Base-by-base conservation (phyloP, 2,797 vertebrate genomes). In the Vespertilio murinus region DNA sequence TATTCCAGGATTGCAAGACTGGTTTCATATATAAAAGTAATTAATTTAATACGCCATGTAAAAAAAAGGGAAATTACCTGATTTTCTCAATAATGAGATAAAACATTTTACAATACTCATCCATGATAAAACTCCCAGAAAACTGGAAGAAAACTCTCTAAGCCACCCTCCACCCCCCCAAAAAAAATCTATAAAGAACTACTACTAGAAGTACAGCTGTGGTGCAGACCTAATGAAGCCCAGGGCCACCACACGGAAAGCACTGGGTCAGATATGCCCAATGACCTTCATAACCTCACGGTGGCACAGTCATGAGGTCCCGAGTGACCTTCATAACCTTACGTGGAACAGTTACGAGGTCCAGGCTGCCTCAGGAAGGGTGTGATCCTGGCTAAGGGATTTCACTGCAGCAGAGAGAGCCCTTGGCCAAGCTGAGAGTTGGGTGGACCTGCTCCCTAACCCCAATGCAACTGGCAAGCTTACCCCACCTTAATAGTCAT, bases 361-460 rank as follows among this genome's bases (percentile, higher is more conserved):
- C 42, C 22, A 33, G 38, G 28, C 18, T 23, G 4, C 22, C 13
- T 8, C 52, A 28, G 8, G 6, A 82, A 65, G 56, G 22, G 1
- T n/a, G 40, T 22, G 30, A 17, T 3, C 6, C 9, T 30, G 22
- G 65, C 20, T 40, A 64, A 47, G 13, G 35, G 35, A 20, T 56
- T 38, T 56, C 8, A 6, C 17, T 38, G n/a, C 4, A 38, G 38
- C 33, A 45, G 30, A 73, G 9, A n/a, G n/a, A 82, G 22, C n/a
- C 56, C 18, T 54, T 56, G 7, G 0, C 33, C 18, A 10, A 25
- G 52, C n/a, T 6, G 12, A 25, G 40, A 80, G 14, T 49, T 47
- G 2, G n/a, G 9, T 20, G 6, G 10, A n/a, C n/a, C 22, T 10
- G 4, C 28, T 22, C 3, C 20, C 33, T 23, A 4, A 5, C 3